These are phyloP conservation scores for Limnodromus scolopaceus DNA, from an alignment of 2,797 vertebrate genomes.

Conservation along the genomic window DNA sequence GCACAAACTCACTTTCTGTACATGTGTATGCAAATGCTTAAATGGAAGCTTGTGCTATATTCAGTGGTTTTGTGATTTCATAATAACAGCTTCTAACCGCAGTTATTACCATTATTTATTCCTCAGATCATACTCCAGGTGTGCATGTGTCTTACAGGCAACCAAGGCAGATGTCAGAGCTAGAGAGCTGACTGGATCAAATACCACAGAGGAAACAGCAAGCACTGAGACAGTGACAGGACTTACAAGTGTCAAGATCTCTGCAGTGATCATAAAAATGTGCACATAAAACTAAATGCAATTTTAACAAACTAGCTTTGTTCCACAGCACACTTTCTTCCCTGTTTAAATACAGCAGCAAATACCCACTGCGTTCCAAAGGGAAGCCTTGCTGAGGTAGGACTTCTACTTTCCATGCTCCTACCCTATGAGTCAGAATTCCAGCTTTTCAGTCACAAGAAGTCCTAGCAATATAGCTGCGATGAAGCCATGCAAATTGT, in stretches of 20 bases:
- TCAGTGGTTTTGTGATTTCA: neutral
- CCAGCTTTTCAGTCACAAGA: neutral
- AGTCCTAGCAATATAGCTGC: accelerated
- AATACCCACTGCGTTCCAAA: neutral
- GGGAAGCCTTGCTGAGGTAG: neutral
- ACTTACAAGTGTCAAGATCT: neutral
- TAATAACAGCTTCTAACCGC: neutral
- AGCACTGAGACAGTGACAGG: neutral
- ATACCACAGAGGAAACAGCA: neutral
- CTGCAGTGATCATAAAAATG: neutral
- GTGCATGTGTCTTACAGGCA: neutral
- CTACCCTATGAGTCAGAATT: neutral
- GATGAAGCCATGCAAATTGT: neutral
- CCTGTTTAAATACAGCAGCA: neutral
- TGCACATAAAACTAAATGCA: neutral
- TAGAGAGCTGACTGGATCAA: neutral
- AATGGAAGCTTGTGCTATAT: neutral
- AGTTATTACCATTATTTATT: constrained; percentile 19
- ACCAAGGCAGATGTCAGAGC: neutral
- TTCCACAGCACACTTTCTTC: neutral
- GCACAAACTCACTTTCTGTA: neutral
- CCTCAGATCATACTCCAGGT: neutral
- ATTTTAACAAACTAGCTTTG: neutral
- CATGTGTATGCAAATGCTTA: neutral
- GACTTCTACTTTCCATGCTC: neutral